Evolutionary conservation across 2,113 vertebrate genomes (phyloP), one percentile per base, ranked within the genome.

Genomic region (Fukomys damarensis): DNA sequence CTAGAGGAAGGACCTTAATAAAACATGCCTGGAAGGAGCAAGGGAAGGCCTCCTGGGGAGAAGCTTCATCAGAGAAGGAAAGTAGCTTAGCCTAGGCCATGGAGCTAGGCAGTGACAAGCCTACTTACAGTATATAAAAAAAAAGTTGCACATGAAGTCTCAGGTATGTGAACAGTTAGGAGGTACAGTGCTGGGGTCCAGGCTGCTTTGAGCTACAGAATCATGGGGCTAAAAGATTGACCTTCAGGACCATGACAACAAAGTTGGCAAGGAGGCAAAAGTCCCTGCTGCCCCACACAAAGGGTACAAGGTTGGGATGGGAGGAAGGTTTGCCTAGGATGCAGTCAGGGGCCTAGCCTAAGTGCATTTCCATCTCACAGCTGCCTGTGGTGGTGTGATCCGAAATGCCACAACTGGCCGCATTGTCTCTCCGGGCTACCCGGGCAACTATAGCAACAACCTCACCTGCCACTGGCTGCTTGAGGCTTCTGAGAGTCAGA

Each of bases 361-460:
- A 68, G 38, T 43, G 26, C 86, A 77, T 81, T 59, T 93, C 82
- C 61, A 59, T 96, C 97, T 96, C 96, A 1, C 98, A 99, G 99
- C 99, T 86, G 98, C 99, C 19, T 99, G 99, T 0, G 99, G 99
- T 0, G 99, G 99, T 2, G 98, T 99, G 98, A 98, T 99, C 93
- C 99, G 99, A 93, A 99, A 99, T 0, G 99, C 99, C 98, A 99
- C 99, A 0, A 98, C 99, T 12, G 99, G 99, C 24, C 99, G 99
- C 13, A 99, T 99, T 0, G 86, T 99, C 91, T 99, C 99, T 0
- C 99, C 99, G 0, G 99, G 99, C 96, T 99, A 99, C 98, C 99
- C 99, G 0, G 99, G 99, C 91, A 99, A 99, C 98, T 99, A 99
- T 98, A 99, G 99, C 99, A 99, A 99, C 99, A 99, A 99, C 98